Base-by-base conservation (phyloP, 2,888 invertebrate genomes). In the Anthophora plumipes region DNA sequence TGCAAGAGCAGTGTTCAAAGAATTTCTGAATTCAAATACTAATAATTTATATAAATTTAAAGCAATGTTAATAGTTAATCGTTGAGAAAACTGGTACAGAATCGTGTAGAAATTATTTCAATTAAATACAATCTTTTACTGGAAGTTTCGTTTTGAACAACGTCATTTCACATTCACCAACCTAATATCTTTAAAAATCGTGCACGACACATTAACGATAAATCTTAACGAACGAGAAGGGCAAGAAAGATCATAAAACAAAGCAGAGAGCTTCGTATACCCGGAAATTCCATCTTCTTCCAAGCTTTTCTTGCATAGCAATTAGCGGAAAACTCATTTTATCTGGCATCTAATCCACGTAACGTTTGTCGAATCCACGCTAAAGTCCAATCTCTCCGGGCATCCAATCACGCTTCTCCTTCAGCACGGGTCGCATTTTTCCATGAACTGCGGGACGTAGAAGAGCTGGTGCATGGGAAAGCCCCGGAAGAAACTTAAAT, bases 401-500 rank as follows among this genome's bases (percentile, higher is more conserved):
- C 57, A 11, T 11, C 46, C 59, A 50, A 57, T 48, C 68, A 52
- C 63, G 50, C 9, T 57, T n/a, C 5, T n/a, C 39, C 20, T 71
- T 14, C 22, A 11, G 22, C 8, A 20, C 11, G n/a, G 14, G 12
- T 20, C 4, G 20, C 46, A 46, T 37, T 52, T 59, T 37, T 39
- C 50, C 22, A 37, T n/a, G 17, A 11, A 17, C n/a, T 4, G n/a
- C 5, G 14, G 9, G 4, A 39, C 14, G 6, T 17, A 14, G 14
- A 4, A 7, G 14, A n/a, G n/a, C n/a, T 4, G 12, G 50, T 22
- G 14, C 17, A 14, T 4, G 14, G 2, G 31, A 64, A 67, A 17
- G n/a, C 6, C 25, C 20, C n/a, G 12, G 39, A 25, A n/a, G 64
- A 48, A 50, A 37, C 46, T 78, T 60, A 67, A 60, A 55, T 68